Evolutionary conservation across 2,797 vertebrate species (phyloP).

Genomic region (Euthynnus affinis): DNA sequence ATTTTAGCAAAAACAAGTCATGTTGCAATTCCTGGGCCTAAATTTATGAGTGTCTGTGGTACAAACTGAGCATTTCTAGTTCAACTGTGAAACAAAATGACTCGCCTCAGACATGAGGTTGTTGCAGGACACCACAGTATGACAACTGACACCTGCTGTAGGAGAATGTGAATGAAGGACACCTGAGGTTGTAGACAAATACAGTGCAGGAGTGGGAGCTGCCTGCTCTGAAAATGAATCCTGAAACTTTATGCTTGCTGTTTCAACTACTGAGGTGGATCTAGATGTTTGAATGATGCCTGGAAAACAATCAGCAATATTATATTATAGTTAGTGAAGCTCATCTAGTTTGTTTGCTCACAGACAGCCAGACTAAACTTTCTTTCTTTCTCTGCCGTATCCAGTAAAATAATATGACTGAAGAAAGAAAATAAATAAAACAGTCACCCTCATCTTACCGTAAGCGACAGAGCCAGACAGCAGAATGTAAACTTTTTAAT

Average conservation of each 20-base stretch:
- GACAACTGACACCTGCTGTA: constrained; percentile 15
- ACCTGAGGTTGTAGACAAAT: constrained; percentile 28
- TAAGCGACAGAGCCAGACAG: constrained; percentile 95
- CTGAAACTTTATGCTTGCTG: not conserved
- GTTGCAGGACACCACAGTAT: not conserved
- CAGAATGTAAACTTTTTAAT: constrained; percentile 98
- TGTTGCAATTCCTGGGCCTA: not conserved
- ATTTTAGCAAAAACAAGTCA: not conserved
- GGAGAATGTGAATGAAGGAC: constrained; percentile 8
- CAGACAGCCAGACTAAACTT: constrained; percentile 3
- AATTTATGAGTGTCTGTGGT: not conserved
- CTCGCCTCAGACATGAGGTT: not conserved
- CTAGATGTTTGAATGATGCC: not conserved
- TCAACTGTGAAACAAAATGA: not conserved
- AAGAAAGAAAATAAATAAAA: not conserved
- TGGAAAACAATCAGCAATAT: not conserved
- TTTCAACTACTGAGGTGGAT: not conserved
- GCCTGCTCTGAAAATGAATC: not conserved
- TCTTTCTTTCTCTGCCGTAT: not conserved
- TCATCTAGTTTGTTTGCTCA: not conserved
- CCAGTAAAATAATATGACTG: not conserved
- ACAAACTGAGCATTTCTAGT: not conserved
- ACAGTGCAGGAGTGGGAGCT: not conserved
- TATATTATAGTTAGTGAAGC: not conserved
- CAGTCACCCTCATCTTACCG: constrained; percentile 87